Evolutionary conservation across 2,113 vertebrate genomes (phyloP).

Genomic region (Numenius arquata): DNA sequence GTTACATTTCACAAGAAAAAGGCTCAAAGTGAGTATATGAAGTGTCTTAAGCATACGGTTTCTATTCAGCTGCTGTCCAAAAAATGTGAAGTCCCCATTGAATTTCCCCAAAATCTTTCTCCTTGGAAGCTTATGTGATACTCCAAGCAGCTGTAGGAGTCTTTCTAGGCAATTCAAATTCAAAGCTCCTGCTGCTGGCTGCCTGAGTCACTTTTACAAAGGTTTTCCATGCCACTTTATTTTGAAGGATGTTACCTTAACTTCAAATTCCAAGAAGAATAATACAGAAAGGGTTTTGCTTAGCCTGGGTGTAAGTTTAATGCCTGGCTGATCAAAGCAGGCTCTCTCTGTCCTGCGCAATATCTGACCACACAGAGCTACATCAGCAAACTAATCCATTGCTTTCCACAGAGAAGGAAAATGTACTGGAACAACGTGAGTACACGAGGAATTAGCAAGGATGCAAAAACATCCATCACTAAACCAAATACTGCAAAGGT

Average conservation of each 20-base stretch:
- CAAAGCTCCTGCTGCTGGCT: constrained; percentile 21
- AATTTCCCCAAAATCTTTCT: neutral
- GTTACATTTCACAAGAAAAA: neutral
- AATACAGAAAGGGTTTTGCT: neutral
- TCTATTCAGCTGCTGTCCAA: neutral
- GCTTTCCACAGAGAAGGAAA: neutral
- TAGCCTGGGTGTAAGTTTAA: neutral
- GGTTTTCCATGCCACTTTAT: neutral
- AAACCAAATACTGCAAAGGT: neutral
- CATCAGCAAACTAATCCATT: neutral
- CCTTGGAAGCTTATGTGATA: neutral
- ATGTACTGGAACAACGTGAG: neutral
- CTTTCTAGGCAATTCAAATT: constrained; percentile 2
- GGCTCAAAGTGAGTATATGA: neutral
- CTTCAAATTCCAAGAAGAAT: neutral
- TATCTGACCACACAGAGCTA: neutral
- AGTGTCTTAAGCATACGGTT: neutral
- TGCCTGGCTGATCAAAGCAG: neutral
- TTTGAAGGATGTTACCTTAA: neutral
- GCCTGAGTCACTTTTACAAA: neutral
- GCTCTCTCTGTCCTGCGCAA: neutral
- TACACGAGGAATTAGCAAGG: neutral
- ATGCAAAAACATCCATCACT: neutral
- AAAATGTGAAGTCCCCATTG: neutral
- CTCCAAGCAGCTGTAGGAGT: neutral